Percentiles rank a stretch among this genome's conserved stretches.
These are phyloP conservation scores for Eucidaris tribuloides DNA, from an alignment of 35 echinoderm and acorn worm species.

Conservation along the genomic window DNA sequence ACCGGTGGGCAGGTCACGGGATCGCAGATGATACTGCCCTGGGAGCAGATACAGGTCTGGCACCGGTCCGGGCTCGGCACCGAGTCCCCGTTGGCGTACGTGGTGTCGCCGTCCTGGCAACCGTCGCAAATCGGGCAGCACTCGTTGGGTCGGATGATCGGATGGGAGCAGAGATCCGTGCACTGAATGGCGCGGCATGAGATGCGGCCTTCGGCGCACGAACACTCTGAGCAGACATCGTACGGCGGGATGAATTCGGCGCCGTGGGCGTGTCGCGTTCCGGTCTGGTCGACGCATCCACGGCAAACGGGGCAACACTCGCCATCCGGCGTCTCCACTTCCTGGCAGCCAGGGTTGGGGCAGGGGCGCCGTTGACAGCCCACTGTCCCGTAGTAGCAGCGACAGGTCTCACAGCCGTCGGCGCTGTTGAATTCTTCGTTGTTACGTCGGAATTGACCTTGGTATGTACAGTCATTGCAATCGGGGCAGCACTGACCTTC, in stretches of 20 bases:
- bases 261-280: slow-evolving; percentile 49
- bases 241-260: slow-evolving; percentile 40
- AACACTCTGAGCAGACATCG: slow-evolving; percentile 74
- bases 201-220: slow-evolving; percentile 70
- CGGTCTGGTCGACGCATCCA: slow-evolving; percentile 74
- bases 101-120: slow-evolving; percentile 51
- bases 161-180: slow-evolving; percentile 54
- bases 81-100: slow-evolving; percentile 34
- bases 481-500: slow-evolving; percentile 85
- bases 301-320: slow-evolving; percentile 84
- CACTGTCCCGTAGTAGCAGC: slow-evolving; percentile 76
- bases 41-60: slow-evolving; percentile 55
- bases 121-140: slow-evolving; percentile 90
- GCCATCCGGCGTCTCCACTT: slow-evolving; percentile 41
- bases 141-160: slow-evolving; percentile 39
- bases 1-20: slow-evolving; percentile 33
- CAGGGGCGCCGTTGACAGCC: slow-evolving; percentile 62
- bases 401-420: slow-evolving; percentile 68
- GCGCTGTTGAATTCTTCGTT: slow-evolving; percentile 47
- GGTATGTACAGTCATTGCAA: slow-evolving; percentile 84
- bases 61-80: slow-evolving; percentile 52
- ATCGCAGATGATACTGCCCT: slow-evolving; percentile 71
- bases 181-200: slow-evolving; percentile 60
- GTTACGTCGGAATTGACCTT: slow-evolving; percentile 62
- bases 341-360: slow-evolving; percentile 14